These are phyloP conservation scores for Aeoliscus strigatus DNA, from an alignment of 2,797 vertebrate species.

Conservation along the genomic window DNA sequence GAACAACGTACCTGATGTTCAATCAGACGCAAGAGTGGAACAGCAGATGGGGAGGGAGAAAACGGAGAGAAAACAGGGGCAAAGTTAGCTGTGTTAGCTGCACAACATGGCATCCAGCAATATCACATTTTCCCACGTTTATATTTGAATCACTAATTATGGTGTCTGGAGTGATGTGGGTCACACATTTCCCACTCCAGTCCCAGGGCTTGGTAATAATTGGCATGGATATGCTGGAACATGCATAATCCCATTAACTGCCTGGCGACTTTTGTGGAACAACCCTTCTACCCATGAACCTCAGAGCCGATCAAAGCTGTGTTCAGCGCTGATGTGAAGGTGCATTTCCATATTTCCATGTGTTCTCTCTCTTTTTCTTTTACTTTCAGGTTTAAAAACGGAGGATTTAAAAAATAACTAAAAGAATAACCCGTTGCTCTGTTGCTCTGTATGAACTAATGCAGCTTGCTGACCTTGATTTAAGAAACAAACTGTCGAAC, in stretches of 20 bases:
- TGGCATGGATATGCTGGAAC: constrained; percentile 35
- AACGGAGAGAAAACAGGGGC: constrained; percentile 22
- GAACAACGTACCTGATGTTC: constrained; percentile 49
- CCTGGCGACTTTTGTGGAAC: constrained; percentile 31
- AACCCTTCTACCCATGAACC: constrained; percentile 22
- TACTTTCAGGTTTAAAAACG: too few species aligned
- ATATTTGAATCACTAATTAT: constrained; percentile 68
- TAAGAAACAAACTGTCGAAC: too few species aligned
- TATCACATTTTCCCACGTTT: constrained; percentile 51
- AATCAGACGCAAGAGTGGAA: constrained; percentile 15
- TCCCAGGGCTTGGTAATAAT: constrained; percentile 49
- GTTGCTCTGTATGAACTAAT: too few species aligned
- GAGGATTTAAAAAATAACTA: too few species aligned
- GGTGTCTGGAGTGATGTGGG: constrained; percentile 40
- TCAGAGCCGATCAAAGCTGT: neutral
- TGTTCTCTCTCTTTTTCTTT: too few species aligned
- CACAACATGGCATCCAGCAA: constrained; percentile 64
- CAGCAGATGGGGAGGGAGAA: constrained; percentile 4
- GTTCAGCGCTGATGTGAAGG: too few species aligned
- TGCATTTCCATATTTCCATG: too few species aligned
- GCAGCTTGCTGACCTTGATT: too few species aligned
- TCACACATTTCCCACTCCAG: constrained; percentile 40
- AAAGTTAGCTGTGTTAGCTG: constrained; percentile 46
- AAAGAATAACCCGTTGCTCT: too few species aligned
- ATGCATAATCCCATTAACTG: constrained; percentile 22